Percentiles rank a stretch among this genome's conserved stretches.
Evolutionary conservation across 1,140 invertebrate genomes (phyloP).

Genomic region (Whitmania pigra): DNA sequence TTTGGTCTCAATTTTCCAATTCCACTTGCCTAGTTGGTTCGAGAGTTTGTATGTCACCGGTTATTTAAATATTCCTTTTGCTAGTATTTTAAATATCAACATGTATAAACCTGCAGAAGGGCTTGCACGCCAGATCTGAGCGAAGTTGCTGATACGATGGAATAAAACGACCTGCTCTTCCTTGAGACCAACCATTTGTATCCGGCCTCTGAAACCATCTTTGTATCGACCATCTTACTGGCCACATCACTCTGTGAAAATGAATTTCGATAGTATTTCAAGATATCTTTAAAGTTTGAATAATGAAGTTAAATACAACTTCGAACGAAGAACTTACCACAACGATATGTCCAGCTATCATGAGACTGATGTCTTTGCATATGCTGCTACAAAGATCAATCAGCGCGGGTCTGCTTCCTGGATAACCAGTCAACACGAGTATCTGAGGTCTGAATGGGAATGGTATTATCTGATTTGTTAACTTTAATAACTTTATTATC

Average conservation of each 20-base stretch:
- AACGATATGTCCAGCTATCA: slow-evolving; percentile 80
- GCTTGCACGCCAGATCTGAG: slow-evolving; percentile 68
- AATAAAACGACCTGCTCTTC: slow-evolving; percentile 80
- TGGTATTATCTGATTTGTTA: too few relatives aligned
- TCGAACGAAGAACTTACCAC: slow-evolving; percentile 47
- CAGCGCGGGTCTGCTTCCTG: slow-evolving; percentile 65
- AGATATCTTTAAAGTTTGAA: not conserved
- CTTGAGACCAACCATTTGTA: slow-evolving; percentile 61
- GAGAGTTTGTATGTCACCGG: not conserved
- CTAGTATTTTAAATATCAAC: not conserved
- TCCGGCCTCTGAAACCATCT: slow-evolving; percentile 41
- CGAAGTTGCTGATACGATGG: slow-evolving; percentile 59
- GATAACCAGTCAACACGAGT: slow-evolving; percentile 72
- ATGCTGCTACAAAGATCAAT: slow-evolving; percentile 81
- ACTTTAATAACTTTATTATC: too few relatives aligned
- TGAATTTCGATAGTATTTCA: too few relatives aligned
- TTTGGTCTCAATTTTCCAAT: slow-evolving; percentile 85
- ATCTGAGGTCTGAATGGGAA: slow-evolving; percentile 57
- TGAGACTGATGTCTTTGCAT: slow-evolving; percentile 80
- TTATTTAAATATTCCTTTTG: not conserved
- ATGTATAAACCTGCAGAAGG: slow-evolving; percentile 45
- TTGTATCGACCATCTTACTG: slow-evolving; percentile 29
- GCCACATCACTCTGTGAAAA: slow-evolving; percentile 16
- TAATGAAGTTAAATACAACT: not conserved
- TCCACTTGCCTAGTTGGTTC: slow-evolving; percentile 48